Evolutionary conservation across 2,797 vertebrate genomes (phyloP).

Genomic region (Trachops cirrhosus): DNA sequence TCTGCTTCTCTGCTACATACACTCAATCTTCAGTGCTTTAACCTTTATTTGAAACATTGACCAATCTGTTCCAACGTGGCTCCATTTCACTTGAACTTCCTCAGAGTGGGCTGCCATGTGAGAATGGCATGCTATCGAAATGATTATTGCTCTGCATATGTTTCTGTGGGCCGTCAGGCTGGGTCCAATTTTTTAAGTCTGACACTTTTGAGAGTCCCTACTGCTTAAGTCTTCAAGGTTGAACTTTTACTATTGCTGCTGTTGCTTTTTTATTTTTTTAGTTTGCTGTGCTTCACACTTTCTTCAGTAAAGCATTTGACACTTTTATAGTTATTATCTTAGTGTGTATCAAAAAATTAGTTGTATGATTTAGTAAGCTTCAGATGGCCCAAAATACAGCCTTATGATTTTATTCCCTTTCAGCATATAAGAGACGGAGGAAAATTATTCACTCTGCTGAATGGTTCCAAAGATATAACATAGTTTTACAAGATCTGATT

Average conservation of each 20-base stretch:
- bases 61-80: neutral
- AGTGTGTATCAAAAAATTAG: slow-evolving; percentile 41
- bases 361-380: slow-evolving; percentile 45
- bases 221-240: neutral
- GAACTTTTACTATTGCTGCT: slow-evolving; percentile 50
- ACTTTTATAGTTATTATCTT: slow-evolving; percentile 64
- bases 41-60: slow-evolving; percentile 14
- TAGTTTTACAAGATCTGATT: slow-evolving; percentile 10
- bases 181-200: slow-evolving; percentile 13
- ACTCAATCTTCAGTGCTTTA: neutral
- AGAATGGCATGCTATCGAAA: neutral
- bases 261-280: slow-evolving; percentile 39
- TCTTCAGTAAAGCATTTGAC: slow-evolving; percentile 47
- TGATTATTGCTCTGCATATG: neutral
- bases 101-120: neutral
- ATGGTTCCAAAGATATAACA: slow-evolving; percentile 11
- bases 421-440: neutral
- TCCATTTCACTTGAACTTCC: slow-evolving; percentile 28
- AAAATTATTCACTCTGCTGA: neutral
- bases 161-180: neutral
- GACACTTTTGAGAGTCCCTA: slow-evolving; percentile 42
- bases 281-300: neutral
- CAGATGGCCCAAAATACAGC: slow-evolving; percentile 32
- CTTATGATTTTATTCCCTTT: neutral
- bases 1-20: neutral